A percentile compares a stretch with the other conserved stretches of the same genome.
Evolutionary conservation across 1,140 invertebrate genomes (phyloP).

Genomic region (Aphelenchoides fujianensis): DNA sequence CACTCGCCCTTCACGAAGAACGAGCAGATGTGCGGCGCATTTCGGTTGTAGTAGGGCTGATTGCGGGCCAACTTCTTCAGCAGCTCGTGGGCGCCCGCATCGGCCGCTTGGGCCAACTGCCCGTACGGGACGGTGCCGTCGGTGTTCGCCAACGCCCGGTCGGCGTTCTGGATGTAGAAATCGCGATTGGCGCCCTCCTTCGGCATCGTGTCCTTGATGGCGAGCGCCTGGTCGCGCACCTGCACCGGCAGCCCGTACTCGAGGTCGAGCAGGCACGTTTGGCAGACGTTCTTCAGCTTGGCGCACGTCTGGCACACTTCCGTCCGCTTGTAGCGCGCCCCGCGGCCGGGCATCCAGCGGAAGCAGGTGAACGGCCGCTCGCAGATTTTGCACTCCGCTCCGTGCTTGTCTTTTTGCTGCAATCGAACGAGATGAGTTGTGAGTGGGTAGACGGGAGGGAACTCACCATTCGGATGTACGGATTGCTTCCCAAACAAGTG

Average conservation of each 20-base stretch:
- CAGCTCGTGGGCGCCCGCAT: constrained; percentile 72
- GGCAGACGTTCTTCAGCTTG: constrained; percentile 97
- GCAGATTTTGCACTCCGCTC: constrained; percentile 99
- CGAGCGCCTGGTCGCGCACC: constrained; percentile 86
- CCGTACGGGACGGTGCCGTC: constrained; percentile 66
- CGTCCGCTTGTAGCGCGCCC: constrained; percentile 98
- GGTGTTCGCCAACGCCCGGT: constrained; percentile 70
- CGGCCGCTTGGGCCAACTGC: constrained; percentile 64
- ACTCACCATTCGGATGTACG: constrained; percentile 93
- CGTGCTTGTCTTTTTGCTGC: constrained; percentile 94
- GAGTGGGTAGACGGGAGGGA: constrained; percentile 34
- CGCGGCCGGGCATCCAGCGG: constrained; percentile 87
- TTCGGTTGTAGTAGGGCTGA: constrained; percentile 96
- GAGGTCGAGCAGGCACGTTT: constrained; percentile 94
- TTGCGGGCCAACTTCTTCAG: constrained; percentile 89
- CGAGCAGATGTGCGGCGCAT: constrained; percentile 96
- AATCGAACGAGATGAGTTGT: constrained; percentile 63
- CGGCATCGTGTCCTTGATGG: constrained; percentile 86
- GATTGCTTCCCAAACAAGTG: constrained; percentile 97
- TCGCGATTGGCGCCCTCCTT: constrained; percentile 98
- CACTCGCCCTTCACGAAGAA: constrained; percentile 99
- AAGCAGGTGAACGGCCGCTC: constrained; percentile 95
- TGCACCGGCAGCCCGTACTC: constrained; percentile 81
- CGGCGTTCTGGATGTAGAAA: constrained; percentile 94
- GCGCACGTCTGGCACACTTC: constrained; percentile 99